A percentile compares a stretch with the other conserved stretches of the same genome.
Evolutionary conservation across 35 echinoderm and acorn worm genomes (phyloP).

Genomic region (Hemicentrotus pulcherrimus): DNA sequence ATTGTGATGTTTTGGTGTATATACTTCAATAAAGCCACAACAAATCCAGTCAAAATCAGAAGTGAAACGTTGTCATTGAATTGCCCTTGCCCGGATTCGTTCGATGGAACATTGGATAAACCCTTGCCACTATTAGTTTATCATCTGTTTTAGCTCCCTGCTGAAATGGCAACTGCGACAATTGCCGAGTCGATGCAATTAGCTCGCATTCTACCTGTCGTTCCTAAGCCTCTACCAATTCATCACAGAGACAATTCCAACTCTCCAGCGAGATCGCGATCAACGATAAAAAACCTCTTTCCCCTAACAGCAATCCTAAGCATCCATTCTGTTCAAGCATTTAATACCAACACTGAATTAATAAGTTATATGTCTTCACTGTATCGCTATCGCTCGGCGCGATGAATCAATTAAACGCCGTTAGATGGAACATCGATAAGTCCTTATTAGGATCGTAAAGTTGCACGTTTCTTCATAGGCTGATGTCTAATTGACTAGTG

Average conservation of each 20-base stretch:
- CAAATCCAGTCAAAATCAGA: not conserved
- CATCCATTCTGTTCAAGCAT: not conserved
- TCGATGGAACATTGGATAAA: not conserved
- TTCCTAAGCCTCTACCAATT: constrained; percentile 23
- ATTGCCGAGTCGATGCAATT: constrained; percentile 30
- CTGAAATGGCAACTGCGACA: not conserved
- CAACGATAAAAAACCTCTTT: not conserved
- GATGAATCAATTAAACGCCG: constrained; percentile 11
- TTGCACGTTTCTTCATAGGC: not conserved
- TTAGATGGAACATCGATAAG: constrained; percentile 10
- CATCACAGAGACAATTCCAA: constrained; percentile 19
- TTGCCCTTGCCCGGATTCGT: not conserved
- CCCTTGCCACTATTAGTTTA: not conserved
- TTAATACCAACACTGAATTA: constrained; percentile 19
- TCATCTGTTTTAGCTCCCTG: not conserved
- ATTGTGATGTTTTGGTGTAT: not conserved
- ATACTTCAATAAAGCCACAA: not conserved
- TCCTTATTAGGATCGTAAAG: constrained; percentile 3
- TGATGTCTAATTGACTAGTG: constrained; percentile 17
- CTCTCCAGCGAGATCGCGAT: not conserved
- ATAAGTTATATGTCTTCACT: not conserved
- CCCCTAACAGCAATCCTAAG: not conserved
- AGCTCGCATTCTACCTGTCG: constrained; percentile 25
- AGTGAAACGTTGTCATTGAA: not conserved
- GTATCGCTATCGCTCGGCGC: not conserved